Evolutionary conservation across 1,140 invertebrate genomes (phyloP), one percentile per base, ranked within the genome.

Genomic region (Halesus radiatus): DNA sequence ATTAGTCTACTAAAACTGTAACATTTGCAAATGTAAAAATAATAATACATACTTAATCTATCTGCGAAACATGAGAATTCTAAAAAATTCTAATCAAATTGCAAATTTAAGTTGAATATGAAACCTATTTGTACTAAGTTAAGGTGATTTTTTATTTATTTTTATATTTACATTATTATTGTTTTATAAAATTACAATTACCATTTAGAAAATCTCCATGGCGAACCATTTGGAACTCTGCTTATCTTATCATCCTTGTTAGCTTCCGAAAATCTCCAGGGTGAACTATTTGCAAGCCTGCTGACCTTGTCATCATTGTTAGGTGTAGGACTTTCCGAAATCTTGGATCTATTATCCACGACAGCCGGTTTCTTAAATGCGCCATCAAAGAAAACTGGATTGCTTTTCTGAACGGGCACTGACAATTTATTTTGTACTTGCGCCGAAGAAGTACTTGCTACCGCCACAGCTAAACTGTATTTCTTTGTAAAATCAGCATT

Each of bases 141-240:
- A 45, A 45, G 10, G 37, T 45, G 13, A 8, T 45, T 13, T 45
- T 13, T 45, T 45, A 45, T 45, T 45, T 45, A 45, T 45, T 45
- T 10, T 45, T 45, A 13, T 45, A 1, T 1, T 45, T 13, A 45
- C 1, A 13, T 3, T 1, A 6, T 5, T 32, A 32, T 1, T 13
- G 37, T 45, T 13, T 45, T 10, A 45, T 45, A 45, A 45, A 45
- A 45, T 45, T 32, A 32, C 32, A 32, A 32, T 26, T 73, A 73
- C 53, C 70, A 73, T n/a, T 56, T 56, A 18, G 18, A 50, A 50
- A 52, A 53, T 52, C 53, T 52, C 70, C 53, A 73, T 53, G 70
- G 37, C 37, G 37, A 60, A 16, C 73, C 37, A 26, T 56, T 58
- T 56, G 26, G 1, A 15, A 26, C 32, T 18, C 73, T 75, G 20